Evolutionary conservation across 2,113 vertebrate genomes (phyloP).

Genomic region (Coreoperca whiteheadi): DNA sequence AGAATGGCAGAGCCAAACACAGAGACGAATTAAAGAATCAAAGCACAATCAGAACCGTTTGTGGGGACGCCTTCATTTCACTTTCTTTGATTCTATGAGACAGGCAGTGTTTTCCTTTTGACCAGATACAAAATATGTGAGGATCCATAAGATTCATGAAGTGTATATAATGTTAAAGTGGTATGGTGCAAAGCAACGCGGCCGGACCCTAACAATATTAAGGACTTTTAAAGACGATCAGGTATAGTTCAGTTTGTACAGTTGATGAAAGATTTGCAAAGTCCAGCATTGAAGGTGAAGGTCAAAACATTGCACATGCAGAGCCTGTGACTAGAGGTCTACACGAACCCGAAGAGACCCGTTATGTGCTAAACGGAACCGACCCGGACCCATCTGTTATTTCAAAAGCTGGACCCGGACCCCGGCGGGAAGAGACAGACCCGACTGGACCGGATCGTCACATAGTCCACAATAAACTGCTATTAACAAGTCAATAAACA

Average conservation of each 20-base stretch:
- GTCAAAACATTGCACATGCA: not conserved
- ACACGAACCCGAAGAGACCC: too few species aligned
- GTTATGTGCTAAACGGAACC: too few species aligned
- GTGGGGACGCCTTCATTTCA: constrained; percentile 32
- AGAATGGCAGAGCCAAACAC: constrained; percentile 66
- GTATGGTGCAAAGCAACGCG: not conserved
- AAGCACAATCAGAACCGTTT: constrained; percentile 68
- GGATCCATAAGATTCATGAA: not conserved
- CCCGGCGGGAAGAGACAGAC: too few species aligned
- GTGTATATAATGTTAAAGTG: not conserved
- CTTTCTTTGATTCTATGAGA: not conserved
- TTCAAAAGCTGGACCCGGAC: too few species aligned
- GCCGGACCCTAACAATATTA: not conserved
- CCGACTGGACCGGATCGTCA: too few species aligned
- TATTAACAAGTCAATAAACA: too few species aligned
- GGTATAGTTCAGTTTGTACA: not conserved
- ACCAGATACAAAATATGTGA: not conserved
- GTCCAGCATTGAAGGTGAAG: not conserved
- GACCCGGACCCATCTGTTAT: too few species aligned
- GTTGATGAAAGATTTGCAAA: not conserved
- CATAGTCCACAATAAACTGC: too few species aligned
- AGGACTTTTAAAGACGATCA: not conserved
- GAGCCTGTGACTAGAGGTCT: too few species aligned
- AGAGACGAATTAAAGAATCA: constrained; percentile 67
- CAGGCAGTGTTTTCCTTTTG: not conserved